Conservation (phyloP, 2,797 vertebrate genomes). For the Acanthopagrus latus region DNA sequence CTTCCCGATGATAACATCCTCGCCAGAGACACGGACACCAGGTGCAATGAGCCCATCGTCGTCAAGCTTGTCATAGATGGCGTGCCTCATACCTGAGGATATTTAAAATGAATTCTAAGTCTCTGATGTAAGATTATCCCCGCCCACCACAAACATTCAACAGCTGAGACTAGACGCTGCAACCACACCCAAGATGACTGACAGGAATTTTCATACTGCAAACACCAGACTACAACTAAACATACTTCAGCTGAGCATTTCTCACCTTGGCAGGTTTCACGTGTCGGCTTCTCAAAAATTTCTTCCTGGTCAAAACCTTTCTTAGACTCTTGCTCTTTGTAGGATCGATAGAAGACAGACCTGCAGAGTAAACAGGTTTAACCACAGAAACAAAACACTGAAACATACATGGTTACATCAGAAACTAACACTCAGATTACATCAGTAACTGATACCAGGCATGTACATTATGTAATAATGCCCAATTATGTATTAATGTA, state of each 20-base stretch:
- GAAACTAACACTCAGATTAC: not conserved
- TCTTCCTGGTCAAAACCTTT: slow-evolving; percentile 98
- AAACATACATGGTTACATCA: not conserved
- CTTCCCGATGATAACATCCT: slow-evolving; percentile 99
- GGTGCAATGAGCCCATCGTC: slow-evolving; percentile 98
- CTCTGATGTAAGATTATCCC: not conserved
- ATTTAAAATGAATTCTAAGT: not conserved
- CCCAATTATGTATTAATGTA: too few species aligned
- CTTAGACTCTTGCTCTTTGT: slow-evolving; percentile 99
- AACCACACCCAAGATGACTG: not conserved
- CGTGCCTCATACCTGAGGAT: slow-evolving; percentile 95
- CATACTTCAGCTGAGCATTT: not conserved
- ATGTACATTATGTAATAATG: too few species aligned
- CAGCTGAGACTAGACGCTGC: not conserved
- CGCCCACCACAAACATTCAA: not conserved
- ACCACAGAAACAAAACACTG: not conserved
- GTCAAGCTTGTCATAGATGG: slow-evolving; percentile 98
- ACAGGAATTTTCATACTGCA: not conserved
- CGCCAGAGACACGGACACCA: slow-evolving; percentile 96
- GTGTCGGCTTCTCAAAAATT: slow-evolving; percentile 97
- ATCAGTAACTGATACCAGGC: not conserved
- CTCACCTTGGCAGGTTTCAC: slow-evolving; percentile 97
- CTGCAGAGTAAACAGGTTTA: slow-evolving; percentile 71
- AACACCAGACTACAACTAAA: not conserved
- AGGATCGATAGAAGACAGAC: slow-evolving; percentile 98